Percentiles rank a stretch among this genome's conserved stretches.
These are phyloP conservation scores for Laupala kohalensis DNA, from an alignment of 1,140 invertebrate genomes.

Conservation along the genomic window DNA sequence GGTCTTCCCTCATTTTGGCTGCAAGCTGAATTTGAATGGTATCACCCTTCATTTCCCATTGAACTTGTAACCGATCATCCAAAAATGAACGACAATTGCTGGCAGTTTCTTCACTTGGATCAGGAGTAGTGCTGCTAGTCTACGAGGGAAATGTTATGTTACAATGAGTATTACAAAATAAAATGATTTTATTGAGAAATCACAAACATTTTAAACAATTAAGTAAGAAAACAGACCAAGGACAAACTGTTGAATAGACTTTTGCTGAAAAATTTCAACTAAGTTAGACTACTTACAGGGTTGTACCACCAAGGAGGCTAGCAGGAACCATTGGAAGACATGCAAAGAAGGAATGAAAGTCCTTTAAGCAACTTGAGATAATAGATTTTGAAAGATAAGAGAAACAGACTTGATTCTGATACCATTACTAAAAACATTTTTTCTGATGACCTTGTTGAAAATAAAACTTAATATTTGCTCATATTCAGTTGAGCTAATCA, in stretches of 20 bases:
- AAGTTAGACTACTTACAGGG: constrained; percentile 54
- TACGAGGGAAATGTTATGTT: constrained; percentile 27
- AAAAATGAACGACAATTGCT: constrained; percentile 70
- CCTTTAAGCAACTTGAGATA: background rate
- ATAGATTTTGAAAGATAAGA: background rate
- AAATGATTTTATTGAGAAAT: background rate
- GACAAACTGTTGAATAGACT: background rate
- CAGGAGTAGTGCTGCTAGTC: constrained; percentile 55
- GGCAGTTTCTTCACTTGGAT: constrained; percentile 28
- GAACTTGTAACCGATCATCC: constrained; percentile 61
- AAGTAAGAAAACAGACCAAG: background rate
- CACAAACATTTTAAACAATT: background rate
- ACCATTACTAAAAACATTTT: no score
- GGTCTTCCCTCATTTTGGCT: constrained; percentile 60
- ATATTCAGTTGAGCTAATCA: no score
- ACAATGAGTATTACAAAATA: background rate
- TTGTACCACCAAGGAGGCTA: constrained; percentile 81
- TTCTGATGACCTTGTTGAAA: no score
- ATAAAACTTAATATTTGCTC: no score
- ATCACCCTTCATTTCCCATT: constrained; percentile 63
- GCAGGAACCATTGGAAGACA: constrained; percentile 12
- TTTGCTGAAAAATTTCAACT: background rate
- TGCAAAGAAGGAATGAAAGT: constrained; percentile 11
- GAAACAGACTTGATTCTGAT: background rate
- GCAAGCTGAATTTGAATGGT: constrained; percentile 61